Evolutionary conservation across 2,113 vertebrate species (phyloP).

Genomic region (Oncorhynchus kisutch): DNA sequence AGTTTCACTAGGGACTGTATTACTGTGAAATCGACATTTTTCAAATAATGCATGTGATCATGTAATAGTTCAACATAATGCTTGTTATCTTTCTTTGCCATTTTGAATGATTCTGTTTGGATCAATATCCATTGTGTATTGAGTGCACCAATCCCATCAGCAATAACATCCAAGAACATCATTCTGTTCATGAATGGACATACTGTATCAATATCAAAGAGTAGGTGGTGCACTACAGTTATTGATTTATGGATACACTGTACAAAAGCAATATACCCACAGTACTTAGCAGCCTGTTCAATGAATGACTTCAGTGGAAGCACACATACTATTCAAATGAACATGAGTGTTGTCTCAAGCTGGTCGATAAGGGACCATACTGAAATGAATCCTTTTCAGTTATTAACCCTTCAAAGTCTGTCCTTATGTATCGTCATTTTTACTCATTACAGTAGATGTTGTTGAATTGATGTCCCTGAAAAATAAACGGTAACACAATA

Average conservation of each 20-base stretch:
- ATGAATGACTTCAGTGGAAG: slow-evolving; percentile 35
- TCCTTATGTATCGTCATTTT: too few relatives aligned
- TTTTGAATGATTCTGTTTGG: too few relatives aligned
- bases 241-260: slow-evolving; percentile 48
- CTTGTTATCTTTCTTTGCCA: too few relatives aligned
- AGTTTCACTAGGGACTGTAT: too few relatives aligned
- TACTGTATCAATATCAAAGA: slow-evolving; percentile 47
- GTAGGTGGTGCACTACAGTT: slow-evolving; percentile 40
- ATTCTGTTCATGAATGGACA: slow-evolving; percentile 46
- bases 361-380: not conserved
- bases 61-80: too few relatives aligned
- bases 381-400: not conserved
- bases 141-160: too few relatives aligned
- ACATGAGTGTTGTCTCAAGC: slow-evolving; percentile 19
- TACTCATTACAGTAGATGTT: too few relatives aligned
- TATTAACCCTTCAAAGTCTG: not conserved
- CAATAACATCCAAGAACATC: slow-evolving; percentile 29
- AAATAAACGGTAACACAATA: slow-evolving; percentile 34
- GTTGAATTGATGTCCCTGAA: slow-evolving; percentile 5
- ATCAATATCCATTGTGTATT: too few relatives aligned
- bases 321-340: slow-evolving; percentile 18
- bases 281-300: slow-evolving; percentile 35
- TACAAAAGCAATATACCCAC: slow-evolving; percentile 48
- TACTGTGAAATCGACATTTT: too few relatives aligned
- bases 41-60: too few relatives aligned